A percentile compares a stretch with the other conserved stretches of the same genome.
Conservation (phyloP, 2,113 vertebrate species). For the Tachysurus fulvidraco region DNA sequence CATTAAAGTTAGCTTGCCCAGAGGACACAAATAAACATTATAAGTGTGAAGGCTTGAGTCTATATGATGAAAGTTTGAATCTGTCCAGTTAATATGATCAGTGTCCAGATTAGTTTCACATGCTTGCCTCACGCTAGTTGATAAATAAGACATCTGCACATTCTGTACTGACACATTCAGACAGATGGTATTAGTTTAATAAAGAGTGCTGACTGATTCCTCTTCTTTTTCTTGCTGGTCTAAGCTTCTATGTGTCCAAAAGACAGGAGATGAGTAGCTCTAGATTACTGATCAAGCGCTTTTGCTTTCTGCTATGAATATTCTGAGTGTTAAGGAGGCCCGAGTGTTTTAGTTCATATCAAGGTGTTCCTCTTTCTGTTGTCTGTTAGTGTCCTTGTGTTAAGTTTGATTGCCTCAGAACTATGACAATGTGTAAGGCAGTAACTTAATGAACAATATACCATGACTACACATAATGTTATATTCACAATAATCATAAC, state of each 20-base stretch:
- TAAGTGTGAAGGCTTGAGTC: not conserved
- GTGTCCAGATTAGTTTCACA: conserved; percentile 3
- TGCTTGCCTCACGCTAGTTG: not conserved
- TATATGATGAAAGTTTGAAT: not conserved
- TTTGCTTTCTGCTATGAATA: conserved; percentile 7
- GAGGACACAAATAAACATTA: not conserved
- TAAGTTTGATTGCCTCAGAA: not conserved
- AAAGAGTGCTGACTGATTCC: not conserved
- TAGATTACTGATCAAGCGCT: not conserved
- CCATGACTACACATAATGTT: not conserved
- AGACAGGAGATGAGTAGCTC: not conserved
- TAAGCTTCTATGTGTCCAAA: not conserved
- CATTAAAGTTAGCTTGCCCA: conserved; percentile 39
- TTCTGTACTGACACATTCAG: not conserved
- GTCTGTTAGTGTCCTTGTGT: not conserved
- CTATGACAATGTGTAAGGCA: not conserved
- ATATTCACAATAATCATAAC: not conserved
- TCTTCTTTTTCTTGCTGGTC: not conserved
- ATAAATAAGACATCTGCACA: not conserved
- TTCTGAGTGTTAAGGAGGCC: not conserved
- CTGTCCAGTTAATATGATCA: conserved; percentile 15
- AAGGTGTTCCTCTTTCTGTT: not conserved
- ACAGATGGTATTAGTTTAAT: conserved; percentile 8
- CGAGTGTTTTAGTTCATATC: not conserved
- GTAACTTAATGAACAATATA: not conserved